These are phyloP conservation scores for Agrochola lychnidis DNA, from an alignment of 2,888 invertebrate species.

Conservation along the genomic window DNA sequence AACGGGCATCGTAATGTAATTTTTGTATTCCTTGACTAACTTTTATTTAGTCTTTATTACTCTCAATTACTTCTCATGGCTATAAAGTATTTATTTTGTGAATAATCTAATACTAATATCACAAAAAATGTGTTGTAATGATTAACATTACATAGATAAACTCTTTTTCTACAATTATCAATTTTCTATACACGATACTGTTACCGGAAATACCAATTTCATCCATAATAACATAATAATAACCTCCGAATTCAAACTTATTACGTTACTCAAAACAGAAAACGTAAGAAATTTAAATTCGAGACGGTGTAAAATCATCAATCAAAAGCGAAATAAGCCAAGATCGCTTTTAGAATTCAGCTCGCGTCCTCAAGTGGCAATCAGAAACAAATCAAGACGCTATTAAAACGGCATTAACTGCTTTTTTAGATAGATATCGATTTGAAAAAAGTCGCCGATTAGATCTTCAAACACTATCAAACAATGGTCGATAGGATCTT, in stretches of 20 bases:
- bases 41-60: not conserved
- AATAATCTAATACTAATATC: constrained; percentile 13
- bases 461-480: constrained; percentile 79
- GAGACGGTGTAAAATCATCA: constrained; percentile 75
- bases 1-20: not conserved
- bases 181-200: constrained; percentile 34
- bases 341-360: constrained; percentile 72
- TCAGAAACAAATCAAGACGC: constrained; percentile 86
- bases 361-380: constrained; percentile 80
- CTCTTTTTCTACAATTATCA: constrained; percentile 28
- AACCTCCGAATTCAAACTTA: constrained; percentile 43
- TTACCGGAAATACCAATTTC: constrained; percentile 46
- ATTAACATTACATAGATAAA: constrained; percentile 19
- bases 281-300: constrained; percentile 70
- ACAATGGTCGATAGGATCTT: constrained; percentile 78
- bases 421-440: constrained; percentile 83
- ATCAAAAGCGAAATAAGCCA: constrained; percentile 78
- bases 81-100: not conserved
- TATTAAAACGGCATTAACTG: constrained; percentile 86
- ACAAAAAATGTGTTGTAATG: not conserved
- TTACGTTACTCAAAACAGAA: constrained; percentile 55
- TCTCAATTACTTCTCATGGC: not conserved
- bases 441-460: constrained; percentile 79
- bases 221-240: constrained; percentile 44
- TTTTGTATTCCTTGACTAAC: not conserved